These are phyloP conservation scores for Agrenia bidenticulata DNA, from an alignment of 2,888 invertebrate genomes.

Conservation along the genomic window DNA sequence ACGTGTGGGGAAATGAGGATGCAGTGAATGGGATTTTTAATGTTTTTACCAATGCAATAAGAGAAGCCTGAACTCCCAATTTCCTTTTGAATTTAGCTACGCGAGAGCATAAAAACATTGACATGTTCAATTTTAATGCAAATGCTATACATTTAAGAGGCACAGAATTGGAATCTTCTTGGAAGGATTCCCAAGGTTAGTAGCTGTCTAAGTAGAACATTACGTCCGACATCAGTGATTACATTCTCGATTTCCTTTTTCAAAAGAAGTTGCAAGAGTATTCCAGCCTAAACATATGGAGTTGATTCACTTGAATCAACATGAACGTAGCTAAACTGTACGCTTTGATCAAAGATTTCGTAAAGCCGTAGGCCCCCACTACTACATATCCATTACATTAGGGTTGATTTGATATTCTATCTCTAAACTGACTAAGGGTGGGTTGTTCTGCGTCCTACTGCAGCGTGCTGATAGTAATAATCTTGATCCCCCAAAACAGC, in stretches of 20 bases:
- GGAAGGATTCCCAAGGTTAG: background rate
- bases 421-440: too few species aligned
- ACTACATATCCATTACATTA: background rate
- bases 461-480: background rate
- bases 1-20: too few species aligned
- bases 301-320: background rate
- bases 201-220: background rate
- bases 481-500: constrained; percentile 4
- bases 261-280: background rate
- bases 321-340: background rate
- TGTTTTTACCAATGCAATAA: too few species aligned
- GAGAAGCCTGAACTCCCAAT: too few species aligned
- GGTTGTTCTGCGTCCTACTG: too few species aligned
- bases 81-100: too few species aligned
- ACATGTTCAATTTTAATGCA: background rate
- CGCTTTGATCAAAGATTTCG: background rate
- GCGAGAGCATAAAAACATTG: too few species aligned
- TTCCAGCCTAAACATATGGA: background rate
- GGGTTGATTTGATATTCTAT: too few species aligned
- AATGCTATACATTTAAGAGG: background rate
- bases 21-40: too few species aligned
- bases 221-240: background rate
- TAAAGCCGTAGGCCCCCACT: background rate
- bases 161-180: background rate
- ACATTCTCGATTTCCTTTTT: background rate